Evolutionary conservation across 2,888 invertebrate species (phyloP), one percentile per base, ranked within the genome.

Genomic region (Watsonalla binaria): DNA sequence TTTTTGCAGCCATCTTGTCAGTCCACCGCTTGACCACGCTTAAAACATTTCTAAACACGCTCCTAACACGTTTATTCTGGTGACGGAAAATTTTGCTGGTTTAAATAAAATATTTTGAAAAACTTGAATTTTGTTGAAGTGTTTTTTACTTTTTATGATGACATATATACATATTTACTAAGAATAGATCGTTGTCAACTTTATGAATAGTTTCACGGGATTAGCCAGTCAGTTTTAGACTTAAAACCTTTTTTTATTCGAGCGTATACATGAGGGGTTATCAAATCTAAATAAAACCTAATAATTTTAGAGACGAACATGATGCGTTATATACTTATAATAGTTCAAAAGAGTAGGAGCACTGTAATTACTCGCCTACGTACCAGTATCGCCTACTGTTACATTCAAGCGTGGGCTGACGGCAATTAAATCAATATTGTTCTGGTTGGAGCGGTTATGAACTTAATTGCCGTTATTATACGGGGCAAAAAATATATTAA

Each of bases 71-170:
- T 65, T 74, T 77, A 53, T 62, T 69, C 60, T 65, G 70, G 55
- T 59, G 52, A 76, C 83, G 77, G 56, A 76, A 68, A 84, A 85
- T 86, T 85, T 86, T 81, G 80, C 52, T 62, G 68, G 60, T 65
- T 72, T 71, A 52, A 53, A 52, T 42, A 58, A 52, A 56, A 52
- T 61, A 57, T 55, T n/a, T 11, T 45, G 50, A 47, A 6, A 49
- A 57, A 59, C 15, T 39, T 37, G 15, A 55, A 62, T 50, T 55
- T 57, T 58, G 54, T 57, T 53, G 45, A 48, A 52, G 55, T 56
- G 51, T 57, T 53, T 55, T 45, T 15, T 37, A 51, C 60, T 39
- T 48, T 48, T 49, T 49, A 49, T 37, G 14, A 42, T 11, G 37
- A 37, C 37, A 37, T 4, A 39, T 39, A 39, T 9, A 42, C 11